These are phyloP conservation scores for Trachelus tabidus DNA, from an alignment of 2,888 invertebrate species.

Conservation along the genomic window DNA sequence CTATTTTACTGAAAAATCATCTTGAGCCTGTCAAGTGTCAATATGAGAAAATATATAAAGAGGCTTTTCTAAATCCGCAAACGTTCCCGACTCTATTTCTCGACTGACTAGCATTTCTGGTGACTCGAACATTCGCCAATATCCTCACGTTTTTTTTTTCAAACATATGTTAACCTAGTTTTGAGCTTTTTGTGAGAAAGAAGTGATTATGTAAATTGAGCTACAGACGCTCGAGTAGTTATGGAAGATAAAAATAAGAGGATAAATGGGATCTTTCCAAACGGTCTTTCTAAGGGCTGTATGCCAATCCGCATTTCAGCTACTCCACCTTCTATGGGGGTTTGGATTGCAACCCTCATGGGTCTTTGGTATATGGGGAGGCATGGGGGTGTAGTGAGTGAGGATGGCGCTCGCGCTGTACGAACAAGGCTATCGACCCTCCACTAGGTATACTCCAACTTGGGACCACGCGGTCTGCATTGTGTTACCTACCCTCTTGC, in stretches of 20 bases:
- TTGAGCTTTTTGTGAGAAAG: not conserved
- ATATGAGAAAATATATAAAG: not conserved
- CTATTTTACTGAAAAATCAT: not conserved
- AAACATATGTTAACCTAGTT: not conserved
- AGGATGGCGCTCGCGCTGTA: constrained; percentile 54
- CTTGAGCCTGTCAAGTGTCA: not conserved
- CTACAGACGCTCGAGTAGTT: not conserved
- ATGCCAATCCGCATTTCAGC: not conserved
- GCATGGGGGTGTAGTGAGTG: not conserved
- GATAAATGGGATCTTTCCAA: not conserved
- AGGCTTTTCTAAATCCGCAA: not conserved
- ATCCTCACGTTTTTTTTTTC: not conserved
- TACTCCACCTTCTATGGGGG: not conserved
- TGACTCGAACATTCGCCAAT: not conserved
- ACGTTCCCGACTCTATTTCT: not conserved
- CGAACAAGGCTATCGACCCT: constrained; percentile 59
- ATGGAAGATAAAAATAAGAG: not conserved
- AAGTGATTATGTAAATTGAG: not conserved
- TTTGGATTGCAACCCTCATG: not conserved
- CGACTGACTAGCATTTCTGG: not conserved
- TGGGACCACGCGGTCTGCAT: constrained; percentile 43
- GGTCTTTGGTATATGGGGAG: not conserved
- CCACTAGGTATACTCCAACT: constrained; percentile 19
- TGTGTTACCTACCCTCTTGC: not conserved
- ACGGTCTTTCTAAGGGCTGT: not conserved